A percentile compares a stretch with the other conserved stretches of the same genome.
phyloP scores from a whole-genome alignment of 2,113 vertebrate genomes.

The cattle (Bos taurus) region ARS-UCD2.0 NC_037346.1:45630001-45630500 shows the following conservation, averaged over 20 bases:
- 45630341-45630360: not conserved
- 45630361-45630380: not conserved
- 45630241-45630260: not conserved
- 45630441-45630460: not conserved
- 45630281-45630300: not conserved
- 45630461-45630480: not conserved
- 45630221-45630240: not conserved
- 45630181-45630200: not conserved
- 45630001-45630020: not conserved
- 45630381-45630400: not conserved
- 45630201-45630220: not conserved
- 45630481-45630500: not conserved
- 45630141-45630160: fast-evolving
- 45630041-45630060: not conserved
- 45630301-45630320: not conserved
- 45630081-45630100: not conserved
- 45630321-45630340: not conserved
- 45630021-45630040: not conserved
- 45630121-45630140: not conserved
- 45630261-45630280: not conserved
- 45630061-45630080: not conserved
- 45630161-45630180: not conserved
- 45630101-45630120: slow-evolving; percentile 44
- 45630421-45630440: not conserved
- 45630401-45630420: not conserved